These are phyloP conservation scores for Deroplatys truncata DNA, from an alignment of 2,888 invertebrate genomes.

Conservation along the genomic window DNA sequence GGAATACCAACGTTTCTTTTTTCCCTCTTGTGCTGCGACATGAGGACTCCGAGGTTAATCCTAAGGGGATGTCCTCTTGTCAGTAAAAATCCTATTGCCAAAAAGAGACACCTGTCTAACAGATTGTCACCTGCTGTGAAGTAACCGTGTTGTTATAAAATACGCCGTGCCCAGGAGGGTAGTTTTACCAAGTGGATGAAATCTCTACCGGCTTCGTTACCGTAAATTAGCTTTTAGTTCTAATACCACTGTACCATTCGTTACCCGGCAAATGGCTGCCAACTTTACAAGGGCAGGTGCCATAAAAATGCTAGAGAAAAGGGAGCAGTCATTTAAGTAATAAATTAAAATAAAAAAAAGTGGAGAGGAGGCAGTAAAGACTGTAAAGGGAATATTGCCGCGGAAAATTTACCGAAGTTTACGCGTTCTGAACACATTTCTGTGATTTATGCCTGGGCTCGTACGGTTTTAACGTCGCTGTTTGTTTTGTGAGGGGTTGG, in stretches of 20 bases:
- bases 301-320: slow-evolving; percentile 14
- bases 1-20: neutral
- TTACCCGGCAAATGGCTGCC: neutral
- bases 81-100: neutral
- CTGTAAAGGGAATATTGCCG: neutral
- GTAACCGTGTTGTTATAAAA: slow-evolving; percentile 12
- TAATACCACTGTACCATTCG: slow-evolving; percentile 15
- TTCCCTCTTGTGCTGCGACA: neutral
- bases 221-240: slow-evolving; percentile 6
- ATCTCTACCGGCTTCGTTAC: slow-evolving; percentile 28
- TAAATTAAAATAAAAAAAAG: neutral
- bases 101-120: slow-evolving; percentile 16
- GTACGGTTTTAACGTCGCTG: neutral
- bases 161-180: slow-evolving; percentile 19
- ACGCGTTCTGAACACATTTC: neutral
- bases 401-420: neutral
- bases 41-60: neutral
- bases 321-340: slow-evolving; percentile 3
- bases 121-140: neutral
- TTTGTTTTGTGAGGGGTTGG: neutral
- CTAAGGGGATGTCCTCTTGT: neutral
- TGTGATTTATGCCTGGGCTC: neutral
- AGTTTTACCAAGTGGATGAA: slow-evolving; percentile 29
- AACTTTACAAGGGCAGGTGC: slow-evolving; percentile 11
- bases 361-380: neutral